A percentile compares a stretch with the other conserved stretches of the same genome.
Evolutionary conservation across 64 coral and sea anemone genomes (phyloP).

Genomic region (Trachythela sp.): DNA sequence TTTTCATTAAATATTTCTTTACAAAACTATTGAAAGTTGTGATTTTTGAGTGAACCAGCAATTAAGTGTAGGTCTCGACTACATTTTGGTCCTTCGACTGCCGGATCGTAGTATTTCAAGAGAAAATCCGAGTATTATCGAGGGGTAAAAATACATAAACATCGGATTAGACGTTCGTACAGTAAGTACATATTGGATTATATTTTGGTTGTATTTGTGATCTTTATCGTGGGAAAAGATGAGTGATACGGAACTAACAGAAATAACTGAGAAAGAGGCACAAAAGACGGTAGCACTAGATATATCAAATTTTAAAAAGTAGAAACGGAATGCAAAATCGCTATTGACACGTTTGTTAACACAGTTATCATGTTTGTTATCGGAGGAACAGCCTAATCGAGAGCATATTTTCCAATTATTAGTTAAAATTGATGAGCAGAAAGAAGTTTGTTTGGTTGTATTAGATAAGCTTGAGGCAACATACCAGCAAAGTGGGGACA

Average conservation of each 20-base stretch:
- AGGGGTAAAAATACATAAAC: background rate
- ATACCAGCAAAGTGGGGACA: background rate
- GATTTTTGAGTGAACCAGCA: background rate
- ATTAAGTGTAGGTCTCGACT: background rate
- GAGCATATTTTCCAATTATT: background rate
- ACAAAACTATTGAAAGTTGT: background rate
- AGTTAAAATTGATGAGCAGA: slow-evolving; percentile 31
- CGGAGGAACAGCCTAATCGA: background rate
- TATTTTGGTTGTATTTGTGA: background rate
- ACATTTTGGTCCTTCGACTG: slow-evolving; percentile 17
- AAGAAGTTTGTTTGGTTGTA: slow-evolving; percentile 16
- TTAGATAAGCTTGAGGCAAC: slow-evolving; percentile 3
- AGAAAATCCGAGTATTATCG: background rate
- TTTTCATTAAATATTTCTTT: background rate
- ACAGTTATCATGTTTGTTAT: background rate
- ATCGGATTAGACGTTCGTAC: background rate
- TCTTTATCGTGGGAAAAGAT: background rate
- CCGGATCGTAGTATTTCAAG: background rate
- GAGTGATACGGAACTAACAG: background rate
- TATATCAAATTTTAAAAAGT: background rate
- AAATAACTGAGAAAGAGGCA: background rate
- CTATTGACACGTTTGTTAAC: background rate
- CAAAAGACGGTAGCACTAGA: background rate
- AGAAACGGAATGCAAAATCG: slow-evolving; percentile 5
- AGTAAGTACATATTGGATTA: background rate